These are phyloP conservation scores for Trypoxylus dichotomus DNA, from an alignment of 1,140 invertebrate species.

Conservation along the genomic window DNA sequence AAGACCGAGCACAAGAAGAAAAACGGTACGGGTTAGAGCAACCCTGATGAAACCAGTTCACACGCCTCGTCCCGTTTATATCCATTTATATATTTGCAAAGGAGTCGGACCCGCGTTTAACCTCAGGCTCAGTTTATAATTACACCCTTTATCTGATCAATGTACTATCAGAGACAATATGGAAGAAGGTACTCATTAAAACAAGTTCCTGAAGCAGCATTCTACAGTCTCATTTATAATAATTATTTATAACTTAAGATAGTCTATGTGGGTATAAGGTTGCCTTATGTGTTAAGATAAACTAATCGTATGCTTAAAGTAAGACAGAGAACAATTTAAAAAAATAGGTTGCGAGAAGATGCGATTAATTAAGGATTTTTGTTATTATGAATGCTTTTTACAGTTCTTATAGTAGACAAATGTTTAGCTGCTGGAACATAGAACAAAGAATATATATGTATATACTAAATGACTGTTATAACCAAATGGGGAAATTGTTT, in stretches of 20 bases:
- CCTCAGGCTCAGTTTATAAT: constrained; percentile 12
- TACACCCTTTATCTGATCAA: constrained; percentile 27
- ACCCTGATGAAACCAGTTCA: constrained; percentile 19
- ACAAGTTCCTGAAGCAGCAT: background rate
- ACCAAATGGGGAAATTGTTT: too few relatives aligned
- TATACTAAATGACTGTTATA: too few relatives aligned
- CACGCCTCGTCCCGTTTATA: constrained; percentile 6
- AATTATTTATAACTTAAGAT: constrained; percentile 28
- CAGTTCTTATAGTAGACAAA: too few relatives aligned
- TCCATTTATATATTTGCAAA: constrained; percentile 10
- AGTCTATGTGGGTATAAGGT: background rate
- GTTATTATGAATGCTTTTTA: too few relatives aligned
- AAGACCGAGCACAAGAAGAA: background rate
- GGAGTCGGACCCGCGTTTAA: background rate
- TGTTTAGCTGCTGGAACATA: too few relatives aligned
- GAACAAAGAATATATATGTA: too few relatives aligned
- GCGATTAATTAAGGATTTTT: too few relatives aligned
- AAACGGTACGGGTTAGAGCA: background rate
- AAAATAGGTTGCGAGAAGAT: too few relatives aligned
- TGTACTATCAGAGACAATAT: constrained; percentile 22
- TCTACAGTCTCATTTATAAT: background rate
- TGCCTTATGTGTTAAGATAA: background rate
- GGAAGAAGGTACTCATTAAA: constrained; percentile 9
- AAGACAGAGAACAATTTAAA: too few relatives aligned
- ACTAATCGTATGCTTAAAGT: too few relatives aligned